Conservation (phyloP, 2,888 invertebrate genomes). For the Euclidia mi region DNA sequence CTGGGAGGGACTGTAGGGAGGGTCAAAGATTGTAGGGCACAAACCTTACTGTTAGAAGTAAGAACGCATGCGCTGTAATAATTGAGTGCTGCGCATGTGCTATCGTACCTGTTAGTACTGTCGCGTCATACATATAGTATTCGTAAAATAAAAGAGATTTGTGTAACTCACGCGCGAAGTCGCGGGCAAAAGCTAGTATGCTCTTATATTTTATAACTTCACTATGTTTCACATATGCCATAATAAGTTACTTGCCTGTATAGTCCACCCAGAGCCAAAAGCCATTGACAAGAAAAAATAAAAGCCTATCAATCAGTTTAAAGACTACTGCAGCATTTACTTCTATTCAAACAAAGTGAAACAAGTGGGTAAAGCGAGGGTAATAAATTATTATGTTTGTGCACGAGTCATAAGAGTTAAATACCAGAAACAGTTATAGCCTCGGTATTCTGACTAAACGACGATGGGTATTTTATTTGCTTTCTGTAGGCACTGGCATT, state of each 20-base stretch:
- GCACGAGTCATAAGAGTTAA: constrained; percentile 13
- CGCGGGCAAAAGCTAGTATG: no score
- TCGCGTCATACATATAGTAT: no score
- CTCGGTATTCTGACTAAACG: constrained; percentile 1
- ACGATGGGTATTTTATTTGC: background rate
- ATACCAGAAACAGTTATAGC: constrained; percentile 13
- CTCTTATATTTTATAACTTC: no score
- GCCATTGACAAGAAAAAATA: background rate
- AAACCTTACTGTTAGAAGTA: no score
- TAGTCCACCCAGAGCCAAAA: background rate
- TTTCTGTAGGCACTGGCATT: background rate
- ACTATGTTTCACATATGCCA: no score
- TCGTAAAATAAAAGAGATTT: no score
- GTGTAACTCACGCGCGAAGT: no score
- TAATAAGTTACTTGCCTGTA: background rate
- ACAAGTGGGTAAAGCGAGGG: constrained; percentile 2
- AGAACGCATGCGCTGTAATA: no score
- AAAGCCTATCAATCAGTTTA: constrained; percentile 1
- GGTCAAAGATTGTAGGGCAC: no score
- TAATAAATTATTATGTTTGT: constrained; percentile 13
- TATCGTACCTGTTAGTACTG: no score
- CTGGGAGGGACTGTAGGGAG: no score
- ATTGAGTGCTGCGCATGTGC: no score
- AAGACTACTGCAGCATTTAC: constrained; percentile 6
- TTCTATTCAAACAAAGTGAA: constrained; percentile 9